Evolutionary conservation across 1,140 invertebrate species (phyloP).

Genomic region (Elysia chlorotica): DNA sequence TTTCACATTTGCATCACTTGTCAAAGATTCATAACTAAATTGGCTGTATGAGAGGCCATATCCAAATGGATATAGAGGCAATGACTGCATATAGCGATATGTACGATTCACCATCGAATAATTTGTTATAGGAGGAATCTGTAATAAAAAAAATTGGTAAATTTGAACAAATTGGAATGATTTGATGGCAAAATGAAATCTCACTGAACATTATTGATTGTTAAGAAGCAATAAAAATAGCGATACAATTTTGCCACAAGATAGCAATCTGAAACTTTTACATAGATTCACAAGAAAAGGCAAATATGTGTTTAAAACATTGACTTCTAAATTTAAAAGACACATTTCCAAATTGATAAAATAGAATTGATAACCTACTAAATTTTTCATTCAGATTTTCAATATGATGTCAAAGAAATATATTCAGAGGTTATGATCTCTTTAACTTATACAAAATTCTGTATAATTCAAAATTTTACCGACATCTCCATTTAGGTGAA

Average conservation of each 20-base stretch:
- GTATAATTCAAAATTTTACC: too few species aligned
- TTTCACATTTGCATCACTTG: neutral
- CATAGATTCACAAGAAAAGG: neutral
- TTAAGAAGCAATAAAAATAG: neutral
- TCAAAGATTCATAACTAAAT: conserved; percentile 34
- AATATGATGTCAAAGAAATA: too few species aligned
- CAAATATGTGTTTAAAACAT: too few species aligned
- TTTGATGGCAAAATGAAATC: neutral
- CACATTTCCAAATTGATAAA: too few species aligned
- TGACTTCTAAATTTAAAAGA: too few species aligned
- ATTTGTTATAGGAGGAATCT: conserved; percentile 42
- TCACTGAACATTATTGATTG: too few species aligned
- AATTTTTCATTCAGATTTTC: too few species aligned
- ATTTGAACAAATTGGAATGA: neutral
- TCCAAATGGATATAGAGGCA: conserved; percentile 42
- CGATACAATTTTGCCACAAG: neutral
- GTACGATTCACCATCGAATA: conserved; percentile 46
- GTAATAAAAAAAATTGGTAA: conserved; percentile 4
- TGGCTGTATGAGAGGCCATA: conserved; percentile 48
- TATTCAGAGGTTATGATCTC: too few species aligned
- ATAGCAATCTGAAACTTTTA: neutral
- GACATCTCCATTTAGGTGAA: neutral
- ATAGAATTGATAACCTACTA: too few species aligned
- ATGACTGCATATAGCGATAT: conserved; percentile 40
- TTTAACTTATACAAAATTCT: too few species aligned